These are phyloP conservation scores for Elysia crispata DNA, from an alignment of 2,888 invertebrate genomes.

Conservation along the genomic window DNA sequence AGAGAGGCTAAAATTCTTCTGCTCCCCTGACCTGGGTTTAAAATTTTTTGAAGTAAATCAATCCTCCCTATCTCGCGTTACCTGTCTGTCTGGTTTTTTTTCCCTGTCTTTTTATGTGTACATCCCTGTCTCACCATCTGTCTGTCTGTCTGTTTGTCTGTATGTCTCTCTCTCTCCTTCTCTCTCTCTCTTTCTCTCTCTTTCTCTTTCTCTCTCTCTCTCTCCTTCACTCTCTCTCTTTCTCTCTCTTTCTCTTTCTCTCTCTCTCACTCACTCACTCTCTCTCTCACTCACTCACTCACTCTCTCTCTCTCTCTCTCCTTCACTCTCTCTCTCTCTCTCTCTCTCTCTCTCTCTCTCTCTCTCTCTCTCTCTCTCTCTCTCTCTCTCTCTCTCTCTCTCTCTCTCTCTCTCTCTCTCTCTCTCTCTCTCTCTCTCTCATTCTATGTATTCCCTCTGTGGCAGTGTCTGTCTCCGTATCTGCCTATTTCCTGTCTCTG, in stretches of 20 bases:
- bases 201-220: neutral
- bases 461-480: neutral
- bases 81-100: neutral
- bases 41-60: no score
- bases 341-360: neutral
- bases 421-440: constrained; percentile 17
- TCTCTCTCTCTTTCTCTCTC: neutral
- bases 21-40: no score
- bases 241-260: neutral
- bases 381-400: neutral
- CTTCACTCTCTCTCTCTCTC: neutral
- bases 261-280: no score
- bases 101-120: neutral
- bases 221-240: neutral
- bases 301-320: constrained; percentile 11
- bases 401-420: neutral
- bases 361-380: neutral
- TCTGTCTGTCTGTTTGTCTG: neutral
- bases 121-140: no score
- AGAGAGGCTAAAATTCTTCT: no score
- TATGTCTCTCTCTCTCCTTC: neutral
- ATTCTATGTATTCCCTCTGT: neutral
- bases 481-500: no score
- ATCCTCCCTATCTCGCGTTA: neutral
- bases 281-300: neutral